phyloP scores from a whole-genome alignment of 2,888 invertebrate genomes.

The Chydorus sphaericus region DNA sequence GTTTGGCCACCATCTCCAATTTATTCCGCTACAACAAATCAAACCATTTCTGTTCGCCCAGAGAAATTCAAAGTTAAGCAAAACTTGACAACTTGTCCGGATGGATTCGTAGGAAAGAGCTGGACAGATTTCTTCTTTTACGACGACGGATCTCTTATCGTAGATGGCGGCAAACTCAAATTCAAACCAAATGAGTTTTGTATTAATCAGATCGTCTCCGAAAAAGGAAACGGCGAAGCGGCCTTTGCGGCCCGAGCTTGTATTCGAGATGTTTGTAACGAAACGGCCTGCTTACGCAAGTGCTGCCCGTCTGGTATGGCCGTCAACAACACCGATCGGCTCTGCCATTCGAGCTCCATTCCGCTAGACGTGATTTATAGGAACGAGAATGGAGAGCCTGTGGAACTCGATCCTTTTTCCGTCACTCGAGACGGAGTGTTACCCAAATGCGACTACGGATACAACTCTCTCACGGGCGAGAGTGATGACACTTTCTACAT shows the following conservation, averaged over 20 bases:
- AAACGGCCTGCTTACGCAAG: neutral
- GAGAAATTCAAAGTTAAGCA: neutral
- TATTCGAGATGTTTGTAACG: neutral
- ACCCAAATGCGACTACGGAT: neutral
- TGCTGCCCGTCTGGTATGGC: conserved; percentile 7
- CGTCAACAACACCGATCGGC: neutral
- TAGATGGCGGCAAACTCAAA: neutral
- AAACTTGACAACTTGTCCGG: neutral
- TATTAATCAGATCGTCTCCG: neutral
- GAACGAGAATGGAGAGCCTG: neutral
- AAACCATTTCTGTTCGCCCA: neutral
- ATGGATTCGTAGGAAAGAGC: neutral
- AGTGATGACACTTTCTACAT: conserved; percentile 1
- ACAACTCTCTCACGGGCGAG: neutral
- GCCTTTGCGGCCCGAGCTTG: neutral
- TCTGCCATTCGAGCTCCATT: neutral
- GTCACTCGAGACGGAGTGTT: neutral
- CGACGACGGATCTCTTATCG: neutral
- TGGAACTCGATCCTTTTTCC: neutral
- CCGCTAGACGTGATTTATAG: neutral
- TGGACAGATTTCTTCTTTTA: neutral
- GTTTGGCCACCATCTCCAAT: neutral
- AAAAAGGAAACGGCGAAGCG: neutral
- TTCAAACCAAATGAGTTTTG: neutral
- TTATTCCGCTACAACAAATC: neutral